phyloP scores from a whole-genome alignment of 2,888 invertebrate genomes.

The Muscina levida region DNA sequence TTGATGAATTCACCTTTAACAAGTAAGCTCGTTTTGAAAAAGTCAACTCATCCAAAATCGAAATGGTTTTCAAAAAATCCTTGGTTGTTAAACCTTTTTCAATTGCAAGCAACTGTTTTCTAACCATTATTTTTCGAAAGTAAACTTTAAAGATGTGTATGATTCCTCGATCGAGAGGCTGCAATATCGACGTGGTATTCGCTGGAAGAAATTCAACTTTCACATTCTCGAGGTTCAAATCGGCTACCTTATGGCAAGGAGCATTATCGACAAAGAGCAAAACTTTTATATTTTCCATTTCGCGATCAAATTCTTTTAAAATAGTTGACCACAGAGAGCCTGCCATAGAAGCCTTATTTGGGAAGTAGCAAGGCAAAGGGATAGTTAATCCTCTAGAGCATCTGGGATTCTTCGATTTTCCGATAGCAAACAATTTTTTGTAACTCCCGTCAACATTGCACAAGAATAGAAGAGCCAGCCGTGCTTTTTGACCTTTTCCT shows the following conservation, averaged over 20 bases:
- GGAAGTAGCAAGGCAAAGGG: constrained; percentile 36
- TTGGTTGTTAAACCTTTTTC: constrained; percentile 33
- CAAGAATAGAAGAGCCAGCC: constrained; percentile 57
- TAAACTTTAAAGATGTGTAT: constrained; percentile 38
- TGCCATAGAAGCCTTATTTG: constrained; percentile 35
- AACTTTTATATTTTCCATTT: constrained; percentile 36
- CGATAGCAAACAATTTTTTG: constrained; percentile 42
- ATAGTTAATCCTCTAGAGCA: constrained; percentile 33
- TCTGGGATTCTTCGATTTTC: constrained; percentile 30
- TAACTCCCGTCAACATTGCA: constrained; percentile 46
- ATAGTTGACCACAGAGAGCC: constrained; percentile 11
- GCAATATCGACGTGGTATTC: constrained; percentile 36
- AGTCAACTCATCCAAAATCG: constrained; percentile 14
- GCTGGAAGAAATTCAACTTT: constrained; percentile 32
- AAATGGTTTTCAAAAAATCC: constrained; percentile 16
- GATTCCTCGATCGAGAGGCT: constrained; percentile 43
- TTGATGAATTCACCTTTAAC: constrained; percentile 24
- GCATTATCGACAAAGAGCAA: constrained; percentile 35
- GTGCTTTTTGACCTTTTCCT: constrained; percentile 43
- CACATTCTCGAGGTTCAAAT: constrained; percentile 39
- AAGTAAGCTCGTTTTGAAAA: constrained; percentile 14
- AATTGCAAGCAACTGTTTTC: background rate
- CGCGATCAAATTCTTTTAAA: constrained; percentile 39
- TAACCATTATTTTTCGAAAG: constrained; percentile 9
- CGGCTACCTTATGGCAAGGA: constrained; percentile 27